Evolutionary conservation across 2,797 vertebrate species (phyloP).

Genomic region (Synaphobranchus kaupii): DNA sequence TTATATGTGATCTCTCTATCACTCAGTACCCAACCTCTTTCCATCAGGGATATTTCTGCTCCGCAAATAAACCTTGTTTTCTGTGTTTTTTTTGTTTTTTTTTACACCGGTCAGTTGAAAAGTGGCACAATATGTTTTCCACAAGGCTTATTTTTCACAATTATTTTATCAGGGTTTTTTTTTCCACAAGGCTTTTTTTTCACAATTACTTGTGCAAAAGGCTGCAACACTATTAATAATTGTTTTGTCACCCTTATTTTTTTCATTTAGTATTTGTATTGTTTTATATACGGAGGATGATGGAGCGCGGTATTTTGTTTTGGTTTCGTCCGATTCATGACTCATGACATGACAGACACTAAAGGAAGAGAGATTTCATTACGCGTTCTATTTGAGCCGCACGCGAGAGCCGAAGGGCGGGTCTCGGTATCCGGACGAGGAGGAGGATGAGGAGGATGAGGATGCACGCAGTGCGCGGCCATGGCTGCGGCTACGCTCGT

Average conservation of each 20-base stretch:
- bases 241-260: not conserved
- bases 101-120: slow-evolving; percentile 38
- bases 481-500: not conserved
- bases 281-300: not conserved
- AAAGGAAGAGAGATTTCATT: slow-evolving; percentile 7
- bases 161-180: not conserved
- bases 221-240: not conserved
- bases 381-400: not conserved
- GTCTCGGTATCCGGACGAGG: not conserved
- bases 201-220: too few relatives aligned
- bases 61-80: slow-evolving; percentile 31
- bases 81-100: slow-evolving; percentile 33
- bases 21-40: not conserved
- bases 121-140: not conserved
- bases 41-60: not conserved
- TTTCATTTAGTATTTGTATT: not conserved
- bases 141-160: not conserved
- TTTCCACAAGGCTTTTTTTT: not conserved
- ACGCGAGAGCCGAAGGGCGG: not conserved
- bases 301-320: not conserved
- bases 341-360: not conserved
- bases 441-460: not conserved
- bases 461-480: not conserved
- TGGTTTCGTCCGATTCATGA: not conserved
- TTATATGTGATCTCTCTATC: slow-evolving; percentile 11